Evolutionary conservation across 2,888 invertebrate genomes (phyloP), one percentile per base, ranked within the genome.

Genomic region (Yponomeuta malinellus): DNA sequence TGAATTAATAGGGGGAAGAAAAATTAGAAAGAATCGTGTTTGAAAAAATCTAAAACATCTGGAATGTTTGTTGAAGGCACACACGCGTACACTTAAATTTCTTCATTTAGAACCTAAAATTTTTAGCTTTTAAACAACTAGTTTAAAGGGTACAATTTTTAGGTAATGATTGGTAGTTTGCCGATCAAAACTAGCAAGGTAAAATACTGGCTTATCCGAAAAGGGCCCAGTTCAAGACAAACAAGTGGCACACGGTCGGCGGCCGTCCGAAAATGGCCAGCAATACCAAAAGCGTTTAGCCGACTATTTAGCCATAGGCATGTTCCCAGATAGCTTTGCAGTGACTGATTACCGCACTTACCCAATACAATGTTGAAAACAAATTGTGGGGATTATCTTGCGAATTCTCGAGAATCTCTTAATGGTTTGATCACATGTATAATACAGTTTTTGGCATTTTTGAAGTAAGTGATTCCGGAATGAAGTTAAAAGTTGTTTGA

Each of bases 221-320:
- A 59, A 59, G 52, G 52, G 15, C 43, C 52, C 52, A 59, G 52
- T 59, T 15, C 52, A 59, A 59, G 15, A 59, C 15, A 3, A 59
- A 33, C 70, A 70, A 65, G 12, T 70, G 29, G 70, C 29, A 64
- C 70, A 70, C 31, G 70, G 65, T 12, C 70, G 65, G 15, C 70
- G n/a, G 33, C 48, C 67, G 67, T 59, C 15, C 71, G n/a, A 71
- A 71, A 71, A 71, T 67, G 67, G 71, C 10, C 5, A 48, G 37
- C 63, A n/a, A 69, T 69, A 69, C 68, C 68, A 37, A 67, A 67
- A 67, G 15, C 64, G 43, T n/a, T n/a, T 37, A 67, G 43, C 37
- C 43, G 43, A 43, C 67, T 37, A 33, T 64, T 67, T 12, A 67
- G 67, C 67, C 15, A 43, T 43, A 12, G 67, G 67, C 33, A 67